These are phyloP conservation scores for Oreochromis grahami DNA, from an alignment of 2,797 vertebrate genomes.

Conservation along the genomic window DNA sequence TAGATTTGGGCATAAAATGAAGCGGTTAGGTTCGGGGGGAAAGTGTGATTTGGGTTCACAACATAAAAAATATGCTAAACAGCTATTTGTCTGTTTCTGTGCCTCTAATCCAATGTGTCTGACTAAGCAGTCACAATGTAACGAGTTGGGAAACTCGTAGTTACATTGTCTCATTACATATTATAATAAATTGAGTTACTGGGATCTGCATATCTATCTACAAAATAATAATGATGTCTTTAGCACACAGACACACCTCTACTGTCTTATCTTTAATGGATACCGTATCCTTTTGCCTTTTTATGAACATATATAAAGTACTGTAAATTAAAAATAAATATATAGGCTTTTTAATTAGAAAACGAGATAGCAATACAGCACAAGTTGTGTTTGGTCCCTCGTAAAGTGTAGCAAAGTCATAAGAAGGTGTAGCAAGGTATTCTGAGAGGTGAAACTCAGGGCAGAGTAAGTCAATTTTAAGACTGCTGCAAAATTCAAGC, in stretches of 20 bases:
- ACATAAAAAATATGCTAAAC: background rate
- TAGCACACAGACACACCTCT: background rate
- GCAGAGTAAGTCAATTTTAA: background rate
- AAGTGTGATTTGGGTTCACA: background rate
- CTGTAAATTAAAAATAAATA: background rate
- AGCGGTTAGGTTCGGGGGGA: background rate
- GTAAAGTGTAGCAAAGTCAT: background rate
- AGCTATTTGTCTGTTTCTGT: background rate
- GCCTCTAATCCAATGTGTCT: background rate
- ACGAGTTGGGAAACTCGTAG: background rate
- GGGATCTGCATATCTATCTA: background rate
- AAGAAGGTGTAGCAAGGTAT: background rate
- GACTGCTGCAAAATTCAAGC: background rate
- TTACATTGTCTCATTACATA: background rate
- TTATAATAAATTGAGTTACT: background rate
- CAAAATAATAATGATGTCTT: background rate
- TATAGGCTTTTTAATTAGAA: background rate
- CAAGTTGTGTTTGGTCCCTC: background rate
- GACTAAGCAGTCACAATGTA: background rate
- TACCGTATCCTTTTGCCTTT: background rate
- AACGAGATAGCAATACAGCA: background rate
- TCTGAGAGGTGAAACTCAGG: background rate
- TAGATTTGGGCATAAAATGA: background rate
- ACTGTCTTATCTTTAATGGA: background rate
- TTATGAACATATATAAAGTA: background rate